phyloP scores from a whole-genome alignment of 1,140 invertebrate species.

The Tachypleus tridentatus region DNA sequence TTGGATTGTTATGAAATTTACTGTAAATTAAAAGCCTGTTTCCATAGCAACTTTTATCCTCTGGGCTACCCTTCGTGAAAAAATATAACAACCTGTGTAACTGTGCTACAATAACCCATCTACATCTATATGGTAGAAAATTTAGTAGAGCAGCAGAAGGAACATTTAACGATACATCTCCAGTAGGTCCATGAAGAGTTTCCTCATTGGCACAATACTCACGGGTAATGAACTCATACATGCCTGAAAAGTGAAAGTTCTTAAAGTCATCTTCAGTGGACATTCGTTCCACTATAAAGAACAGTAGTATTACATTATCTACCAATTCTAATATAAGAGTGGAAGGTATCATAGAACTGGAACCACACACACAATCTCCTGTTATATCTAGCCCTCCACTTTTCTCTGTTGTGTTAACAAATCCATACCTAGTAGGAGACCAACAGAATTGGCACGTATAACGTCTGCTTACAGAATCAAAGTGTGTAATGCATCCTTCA shows the following conservation, averaged over 20 bases:
- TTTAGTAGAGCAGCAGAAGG: not conserved
- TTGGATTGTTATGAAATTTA: too few relatives aligned
- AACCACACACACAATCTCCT: conserved; percentile 58
- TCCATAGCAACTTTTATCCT: conserved; percentile 41
- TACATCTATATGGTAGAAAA: conserved; percentile 16
- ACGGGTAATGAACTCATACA: conserved; percentile 54
- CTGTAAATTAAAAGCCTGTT: not conserved
- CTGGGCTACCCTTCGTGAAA: conserved; percentile 50
- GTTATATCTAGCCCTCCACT: conserved; percentile 34
- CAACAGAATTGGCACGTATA: conserved; percentile 10
- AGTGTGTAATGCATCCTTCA: conserved; percentile 12
- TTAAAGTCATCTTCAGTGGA: conserved; percentile 66
- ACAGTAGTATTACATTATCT: conserved; percentile 59
- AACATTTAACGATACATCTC: too few relatives aligned
- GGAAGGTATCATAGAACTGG: conserved; percentile 35
- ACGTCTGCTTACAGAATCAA: conserved; percentile 11
- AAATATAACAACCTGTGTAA: conserved; percentile 23
- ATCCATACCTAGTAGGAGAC: conserved; percentile 11
- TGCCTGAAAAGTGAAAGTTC: conserved; percentile 66
- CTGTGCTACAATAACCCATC: conserved; percentile 22
- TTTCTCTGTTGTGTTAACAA: conserved; percentile 14
- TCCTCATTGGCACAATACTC: too few relatives aligned
- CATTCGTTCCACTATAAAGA: conserved; percentile 69
- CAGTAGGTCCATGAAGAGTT: too few relatives aligned
- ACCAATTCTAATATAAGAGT: conserved; percentile 57